These are phyloP conservation scores for Malaclemys terrapin DNA, from an alignment of 2,113 vertebrate genomes.

Conservation along the genomic window DNA sequence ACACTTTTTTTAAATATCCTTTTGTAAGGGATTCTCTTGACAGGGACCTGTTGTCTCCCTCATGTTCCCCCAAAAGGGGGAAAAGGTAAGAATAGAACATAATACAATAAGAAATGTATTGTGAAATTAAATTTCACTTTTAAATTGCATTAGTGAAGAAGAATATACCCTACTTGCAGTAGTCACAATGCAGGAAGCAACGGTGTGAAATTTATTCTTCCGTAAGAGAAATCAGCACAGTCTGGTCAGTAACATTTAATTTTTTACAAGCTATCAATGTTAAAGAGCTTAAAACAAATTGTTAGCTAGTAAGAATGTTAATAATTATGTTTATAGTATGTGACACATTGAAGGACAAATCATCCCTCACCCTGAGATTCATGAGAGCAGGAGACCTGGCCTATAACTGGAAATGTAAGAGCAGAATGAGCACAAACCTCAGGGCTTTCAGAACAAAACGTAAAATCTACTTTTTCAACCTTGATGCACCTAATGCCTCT, in stretches of 20 bases:
- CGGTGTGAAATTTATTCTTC: conserved; percentile 32
- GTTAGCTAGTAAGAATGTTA: conserved; percentile 3
- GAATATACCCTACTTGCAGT: background rate
- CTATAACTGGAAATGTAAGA: background rate
- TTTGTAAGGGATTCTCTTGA: conserved; percentile 60
- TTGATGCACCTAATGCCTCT: background rate
- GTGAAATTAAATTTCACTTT: conserved; percentile 44
- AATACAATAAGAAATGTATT: conserved; percentile 20
- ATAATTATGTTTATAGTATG: conserved; percentile 2
- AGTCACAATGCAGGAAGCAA: conserved; percentile 21
- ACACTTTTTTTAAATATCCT: conserved; percentile 49
- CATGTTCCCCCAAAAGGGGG: conserved; percentile 44
- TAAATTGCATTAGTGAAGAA: conserved; percentile 47
- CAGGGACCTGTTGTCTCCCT: conserved; percentile 53
- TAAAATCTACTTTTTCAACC: background rate
- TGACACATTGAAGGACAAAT: background rate
- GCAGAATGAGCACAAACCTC: background rate
- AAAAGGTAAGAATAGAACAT: background rate
- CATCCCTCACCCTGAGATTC: background rate
- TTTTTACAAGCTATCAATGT: conserved; percentile 35
- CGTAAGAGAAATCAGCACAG: conserved; percentile 24
- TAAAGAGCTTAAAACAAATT: conserved; percentile 37
- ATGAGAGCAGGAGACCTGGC: background rate
- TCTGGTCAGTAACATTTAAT: conserved; percentile 8
- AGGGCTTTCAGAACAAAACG: background rate